Conservation (phyloP, 2,888 invertebrate genomes). For the Blomia tropicalis region DNA sequence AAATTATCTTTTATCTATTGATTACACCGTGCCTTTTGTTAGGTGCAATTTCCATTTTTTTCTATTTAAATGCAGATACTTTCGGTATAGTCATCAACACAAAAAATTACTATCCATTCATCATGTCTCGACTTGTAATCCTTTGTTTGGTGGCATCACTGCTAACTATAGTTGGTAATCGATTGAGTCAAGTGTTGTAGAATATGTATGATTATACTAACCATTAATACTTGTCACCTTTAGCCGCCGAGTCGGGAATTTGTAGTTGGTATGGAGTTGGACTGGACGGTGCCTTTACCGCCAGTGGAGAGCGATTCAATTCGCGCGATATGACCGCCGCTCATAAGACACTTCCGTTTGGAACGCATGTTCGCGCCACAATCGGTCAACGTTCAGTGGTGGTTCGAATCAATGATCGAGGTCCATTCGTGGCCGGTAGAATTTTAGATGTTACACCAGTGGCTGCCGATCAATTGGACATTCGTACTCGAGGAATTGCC, state of each 20-base stretch:
- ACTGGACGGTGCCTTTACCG: constrained; percentile 12
- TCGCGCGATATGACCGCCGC: constrained; percentile 23
- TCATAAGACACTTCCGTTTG: constrained; percentile 24
- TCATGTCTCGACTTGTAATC: too few species aligned
- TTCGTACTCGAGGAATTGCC: background rate
- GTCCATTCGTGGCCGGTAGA: constrained; percentile 22
- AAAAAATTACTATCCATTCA: too few species aligned
- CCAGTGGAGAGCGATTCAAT: constrained; percentile 23
- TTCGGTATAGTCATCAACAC: too few species aligned
- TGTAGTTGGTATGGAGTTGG: constrained; percentile 22
- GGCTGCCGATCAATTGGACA: constrained; percentile 5
- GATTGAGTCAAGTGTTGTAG: too few species aligned
- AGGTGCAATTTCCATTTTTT: too few species aligned
- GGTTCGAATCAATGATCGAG: constrained; percentile 25
- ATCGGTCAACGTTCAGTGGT: constrained; percentile 14
- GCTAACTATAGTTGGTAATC: too few species aligned
- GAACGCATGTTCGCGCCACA: constrained; percentile 8
- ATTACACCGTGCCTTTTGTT: too few species aligned
- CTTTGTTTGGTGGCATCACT: too few species aligned
- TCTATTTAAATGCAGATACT: too few species aligned
- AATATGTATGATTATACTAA: too few species aligned
- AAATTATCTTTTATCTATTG: too few species aligned
- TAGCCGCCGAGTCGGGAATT: constrained; percentile 13
- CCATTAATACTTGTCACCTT: too few species aligned
- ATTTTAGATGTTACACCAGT: constrained; percentile 17